These are phyloP conservation scores for Terrapene triunguis DNA, from an alignment of 2,113 vertebrate genomes.

Conservation along the genomic window DNA sequence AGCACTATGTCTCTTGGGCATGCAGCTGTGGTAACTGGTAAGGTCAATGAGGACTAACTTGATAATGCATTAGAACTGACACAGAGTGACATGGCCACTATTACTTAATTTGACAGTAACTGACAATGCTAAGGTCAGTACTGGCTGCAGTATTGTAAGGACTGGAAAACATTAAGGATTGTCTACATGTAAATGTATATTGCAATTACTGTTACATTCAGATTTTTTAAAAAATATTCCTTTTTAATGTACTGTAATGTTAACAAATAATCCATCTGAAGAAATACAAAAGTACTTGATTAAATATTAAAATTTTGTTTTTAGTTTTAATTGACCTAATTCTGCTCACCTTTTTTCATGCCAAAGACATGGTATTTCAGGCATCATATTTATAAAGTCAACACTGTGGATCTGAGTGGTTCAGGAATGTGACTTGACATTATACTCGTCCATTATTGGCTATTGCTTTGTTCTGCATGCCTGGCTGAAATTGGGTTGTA, in stretches of 20 bases:
- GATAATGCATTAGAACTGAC: neutral
- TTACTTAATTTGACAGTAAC: neutral
- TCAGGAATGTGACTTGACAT: neutral
- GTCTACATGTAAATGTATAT: fast-evolving
- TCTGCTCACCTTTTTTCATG: neutral
- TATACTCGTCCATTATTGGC: neutral
- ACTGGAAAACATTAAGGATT: fast-evolving
- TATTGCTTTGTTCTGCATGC: fast-evolving
- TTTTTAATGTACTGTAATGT: neutral
- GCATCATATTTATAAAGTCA: neutral
- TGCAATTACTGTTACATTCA: neutral
- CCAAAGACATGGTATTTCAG: neutral
- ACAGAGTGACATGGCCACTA: neutral
- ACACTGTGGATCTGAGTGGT: neutral
- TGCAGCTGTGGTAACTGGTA: fast-evolving
- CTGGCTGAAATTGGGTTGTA: neutral
- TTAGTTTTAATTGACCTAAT: neutral
- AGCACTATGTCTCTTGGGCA: fast-evolving
- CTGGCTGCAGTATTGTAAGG: neutral
- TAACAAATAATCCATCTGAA: fast-evolving
- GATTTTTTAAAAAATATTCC: neutral
- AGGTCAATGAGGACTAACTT: neutral
- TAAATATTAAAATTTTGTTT: neutral
- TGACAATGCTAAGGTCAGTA: neutral
- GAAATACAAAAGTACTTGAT: neutral